phyloP scores from a whole-genome alignment of 2,797 vertebrate genomes.

The Xiphophorus birchmanni region DNA sequence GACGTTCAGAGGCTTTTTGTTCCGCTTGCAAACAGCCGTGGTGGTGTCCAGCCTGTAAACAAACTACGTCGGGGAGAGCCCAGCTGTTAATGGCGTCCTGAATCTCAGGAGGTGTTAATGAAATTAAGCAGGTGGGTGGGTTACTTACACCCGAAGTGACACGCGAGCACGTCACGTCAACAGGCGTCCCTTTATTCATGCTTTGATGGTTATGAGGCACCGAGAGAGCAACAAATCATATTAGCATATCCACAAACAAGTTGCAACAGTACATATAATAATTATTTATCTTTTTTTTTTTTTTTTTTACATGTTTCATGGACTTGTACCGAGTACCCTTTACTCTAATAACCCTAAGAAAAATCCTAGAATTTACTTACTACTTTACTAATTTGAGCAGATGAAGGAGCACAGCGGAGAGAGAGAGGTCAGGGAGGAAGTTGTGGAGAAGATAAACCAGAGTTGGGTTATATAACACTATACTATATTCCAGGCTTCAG shows the following conservation, averaged over 20 bases:
- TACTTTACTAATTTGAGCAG: not conserved
- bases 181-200: slow-evolving; percentile 8
- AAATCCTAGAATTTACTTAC: not conserved
- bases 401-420: not conserved
- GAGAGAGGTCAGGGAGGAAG: not conserved
- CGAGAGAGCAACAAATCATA: slow-evolving; percentile 11
- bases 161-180: slow-evolving; percentile 9
- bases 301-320: not conserved
- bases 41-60: slow-evolving; percentile 50
- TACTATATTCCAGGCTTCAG: not conserved
- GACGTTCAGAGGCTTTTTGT: slow-evolving; percentile 25
- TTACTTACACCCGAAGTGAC: slow-evolving; percentile 21
- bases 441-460: not conserved
- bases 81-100: slow-evolving; percentile 53
- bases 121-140: slow-evolving; percentile 55
- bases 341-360: not conserved
- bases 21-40: not conserved
- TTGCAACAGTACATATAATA: not conserved
- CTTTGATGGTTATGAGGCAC: slow-evolving; percentile 23
- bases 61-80: slow-evolving; percentile 32
- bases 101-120: slow-evolving; percentile 64
- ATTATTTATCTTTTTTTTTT: no score
- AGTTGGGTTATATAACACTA: not conserved
- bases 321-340: not conserved
- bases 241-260: slow-evolving; percentile 4